Conservation (phyloP, 2,888 invertebrate species). For the Thumatha senex region DNA sequence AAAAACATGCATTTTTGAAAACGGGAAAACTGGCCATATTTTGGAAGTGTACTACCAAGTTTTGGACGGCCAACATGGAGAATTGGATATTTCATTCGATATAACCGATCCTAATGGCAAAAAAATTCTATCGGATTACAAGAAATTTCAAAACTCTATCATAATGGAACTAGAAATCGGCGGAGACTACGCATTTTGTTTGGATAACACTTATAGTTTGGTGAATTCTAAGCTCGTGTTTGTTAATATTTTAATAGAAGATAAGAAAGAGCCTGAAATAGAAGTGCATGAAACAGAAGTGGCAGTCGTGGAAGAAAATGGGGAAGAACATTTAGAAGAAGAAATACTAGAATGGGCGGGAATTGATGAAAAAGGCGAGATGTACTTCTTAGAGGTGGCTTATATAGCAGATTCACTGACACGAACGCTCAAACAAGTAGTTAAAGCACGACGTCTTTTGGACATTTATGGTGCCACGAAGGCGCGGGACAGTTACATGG, state of each 20-base stretch:
- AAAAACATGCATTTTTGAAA: slow-evolving; percentile 66
- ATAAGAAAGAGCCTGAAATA: slow-evolving; percentile 65
- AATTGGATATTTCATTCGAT: slow-evolving; percentile 91
- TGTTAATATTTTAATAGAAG: slow-evolving; percentile 88
- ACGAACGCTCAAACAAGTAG: slow-evolving; percentile 84
- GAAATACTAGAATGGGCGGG: slow-evolving; percentile 66
- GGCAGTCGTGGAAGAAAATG: slow-evolving; percentile 35
- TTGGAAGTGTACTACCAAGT: slow-evolving; percentile 78
- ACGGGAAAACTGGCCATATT: slow-evolving; percentile 59
- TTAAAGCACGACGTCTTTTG: slow-evolving; percentile 85
- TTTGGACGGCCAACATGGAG: slow-evolving; percentile 92
- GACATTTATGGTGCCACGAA: slow-evolving; percentile 88
- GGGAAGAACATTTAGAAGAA: slow-evolving; percentile 60
- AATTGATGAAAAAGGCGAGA: slow-evolving; percentile 45
- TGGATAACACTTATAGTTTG: slow-evolving; percentile 93
- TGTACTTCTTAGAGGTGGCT: slow-evolving; percentile 70
- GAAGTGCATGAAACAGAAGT: slow-evolving; percentile 48
- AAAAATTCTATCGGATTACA: slow-evolving; percentile 85
- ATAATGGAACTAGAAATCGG: slow-evolving; percentile 82
- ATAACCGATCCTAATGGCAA: slow-evolving; percentile 85
- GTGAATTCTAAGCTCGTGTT: slow-evolving; percentile 92
- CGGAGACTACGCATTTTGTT: slow-evolving; percentile 92
- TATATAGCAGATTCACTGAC: slow-evolving; percentile 86
- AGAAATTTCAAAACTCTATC: slow-evolving; percentile 87
- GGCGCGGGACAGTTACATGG: slow-evolving; percentile 91